Base-by-base conservation (phyloP, 2,888 invertebrate species). In the Euclidia mi region DNA sequence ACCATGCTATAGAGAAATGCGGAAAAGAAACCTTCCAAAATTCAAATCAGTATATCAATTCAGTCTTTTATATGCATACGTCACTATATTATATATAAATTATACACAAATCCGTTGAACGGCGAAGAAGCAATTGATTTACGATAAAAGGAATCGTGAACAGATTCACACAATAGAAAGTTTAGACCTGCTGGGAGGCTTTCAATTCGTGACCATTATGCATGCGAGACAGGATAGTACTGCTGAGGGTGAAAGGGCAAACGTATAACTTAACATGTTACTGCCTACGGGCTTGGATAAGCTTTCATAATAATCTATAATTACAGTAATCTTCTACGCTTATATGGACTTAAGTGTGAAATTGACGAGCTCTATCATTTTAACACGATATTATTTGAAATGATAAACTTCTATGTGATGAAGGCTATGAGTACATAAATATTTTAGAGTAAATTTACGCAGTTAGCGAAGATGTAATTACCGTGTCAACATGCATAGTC, bases 161-260 rank as follows among this genome's bases (percentile, higher is more conserved):
- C 50, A 59, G 70, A 77, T 73, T 63, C 74, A 73, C 76, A 79
- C 77, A 80, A 81, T 80, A 75, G 84, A 83, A 85, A 84, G 84
- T 70, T 52, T 47, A 46, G 45, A 50, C 58, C 40, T 50, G 49
- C 45, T 52, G 48, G 58, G 66, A 65, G 57, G 71, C 82, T 83
- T 82, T 84, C 82, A 72, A 73, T 68, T 75, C 77, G 77, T 76
- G 76, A 59, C 60, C 64, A 79, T 78, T 80, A 81, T 76, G 74
- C 71, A 79, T 78, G 74, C 71, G 65, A 73, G 70, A 65, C 64
- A 61, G 68, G 68, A 73, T 79, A 76, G 71, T 65, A 52, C 60
- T 56, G 43, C 37, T 29, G 17, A 68, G 70, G 81, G 71, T 67
- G 69, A 80, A 76, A 79, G 80, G 76, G 73, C 71, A 73, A 66